Evolutionary conservation across 2,113 vertebrate genomes (phyloP).

Genomic region (Copsychus sechellarum): DNA sequence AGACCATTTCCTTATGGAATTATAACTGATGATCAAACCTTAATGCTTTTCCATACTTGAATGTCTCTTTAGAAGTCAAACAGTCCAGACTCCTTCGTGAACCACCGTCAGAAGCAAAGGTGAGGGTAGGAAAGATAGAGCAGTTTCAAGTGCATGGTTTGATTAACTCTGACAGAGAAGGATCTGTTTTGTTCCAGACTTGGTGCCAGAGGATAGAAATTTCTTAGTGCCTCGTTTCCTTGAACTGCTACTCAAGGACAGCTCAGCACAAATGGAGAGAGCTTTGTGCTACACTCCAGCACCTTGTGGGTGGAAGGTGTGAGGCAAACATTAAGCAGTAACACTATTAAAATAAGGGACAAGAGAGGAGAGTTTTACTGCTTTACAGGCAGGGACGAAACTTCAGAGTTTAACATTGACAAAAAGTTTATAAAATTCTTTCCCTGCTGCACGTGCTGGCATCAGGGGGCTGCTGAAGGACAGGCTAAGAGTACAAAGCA

Average conservation of each 20-base stretch:
- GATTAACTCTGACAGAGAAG: neutral
- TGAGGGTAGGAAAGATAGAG: neutral
- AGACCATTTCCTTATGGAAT: neutral
- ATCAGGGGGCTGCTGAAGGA: neutral
- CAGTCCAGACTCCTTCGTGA: neutral
- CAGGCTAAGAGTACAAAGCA: neutral
- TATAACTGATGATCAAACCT: neutral
- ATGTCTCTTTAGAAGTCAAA: neutral
- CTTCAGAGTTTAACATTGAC: neutral
- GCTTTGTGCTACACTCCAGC: neutral
- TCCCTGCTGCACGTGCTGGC: neutral
- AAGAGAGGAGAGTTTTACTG: neutral
- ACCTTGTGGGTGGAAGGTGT: neutral
- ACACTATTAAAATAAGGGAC: neutral
- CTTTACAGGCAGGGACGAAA: neutral
- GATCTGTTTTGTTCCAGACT: neutral
- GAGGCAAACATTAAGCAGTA: neutral
- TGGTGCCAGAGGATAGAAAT: neutral
- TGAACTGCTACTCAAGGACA: accelerated
- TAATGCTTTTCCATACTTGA: neutral
- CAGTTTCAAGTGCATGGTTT: neutral
- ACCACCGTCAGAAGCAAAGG: neutral
- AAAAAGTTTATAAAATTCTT: neutral
- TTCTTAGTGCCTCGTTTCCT: neutral
- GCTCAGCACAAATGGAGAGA: neutral